A percentile compares a stretch with the other conserved stretches of the same genome.
These are phyloP conservation scores for Lanius ludovicianus DNA, from an alignment of 2,113 vertebrate genomes.

Conservation along the genomic window DNA sequence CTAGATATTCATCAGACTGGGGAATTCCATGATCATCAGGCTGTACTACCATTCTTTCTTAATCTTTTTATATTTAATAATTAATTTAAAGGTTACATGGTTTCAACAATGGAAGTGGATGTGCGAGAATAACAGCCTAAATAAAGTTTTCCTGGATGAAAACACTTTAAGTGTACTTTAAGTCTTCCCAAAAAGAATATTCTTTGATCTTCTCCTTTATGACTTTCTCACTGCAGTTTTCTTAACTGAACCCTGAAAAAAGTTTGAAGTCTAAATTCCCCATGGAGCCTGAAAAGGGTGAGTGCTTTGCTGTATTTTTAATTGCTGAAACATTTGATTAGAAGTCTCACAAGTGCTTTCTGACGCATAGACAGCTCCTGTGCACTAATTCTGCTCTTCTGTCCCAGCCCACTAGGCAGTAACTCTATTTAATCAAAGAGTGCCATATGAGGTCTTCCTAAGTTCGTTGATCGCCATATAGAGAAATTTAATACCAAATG, in stretches of 20 bases:
- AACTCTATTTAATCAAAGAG: background rate
- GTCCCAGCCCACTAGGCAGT: background rate
- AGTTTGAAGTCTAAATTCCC: background rate
- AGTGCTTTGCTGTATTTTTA: background rate
- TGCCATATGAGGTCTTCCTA: background rate
- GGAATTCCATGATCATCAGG: background rate
- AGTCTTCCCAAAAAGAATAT: background rate
- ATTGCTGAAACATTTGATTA: background rate
- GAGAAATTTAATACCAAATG: background rate
- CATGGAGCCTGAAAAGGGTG: background rate
- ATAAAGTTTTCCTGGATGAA: background rate
- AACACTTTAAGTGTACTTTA: background rate
- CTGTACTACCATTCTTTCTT: background rate
- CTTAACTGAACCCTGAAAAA: background rate
- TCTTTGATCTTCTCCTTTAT: background rate
- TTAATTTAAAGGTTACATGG: background rate
- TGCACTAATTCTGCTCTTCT: background rate
- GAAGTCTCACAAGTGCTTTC: background rate
- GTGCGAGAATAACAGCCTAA: background rate
- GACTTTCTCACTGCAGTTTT: background rate
- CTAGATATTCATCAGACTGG: background rate
- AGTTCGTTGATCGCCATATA: background rate
- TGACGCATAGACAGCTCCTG: background rate
- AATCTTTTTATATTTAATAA: background rate
- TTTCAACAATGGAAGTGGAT: background rate